Percentiles rank a stretch among this genome's conserved stretches.
Conservation (phyloP, 2,113 vertebrate genomes). For the Cynoglossus semilaevis region DNA sequence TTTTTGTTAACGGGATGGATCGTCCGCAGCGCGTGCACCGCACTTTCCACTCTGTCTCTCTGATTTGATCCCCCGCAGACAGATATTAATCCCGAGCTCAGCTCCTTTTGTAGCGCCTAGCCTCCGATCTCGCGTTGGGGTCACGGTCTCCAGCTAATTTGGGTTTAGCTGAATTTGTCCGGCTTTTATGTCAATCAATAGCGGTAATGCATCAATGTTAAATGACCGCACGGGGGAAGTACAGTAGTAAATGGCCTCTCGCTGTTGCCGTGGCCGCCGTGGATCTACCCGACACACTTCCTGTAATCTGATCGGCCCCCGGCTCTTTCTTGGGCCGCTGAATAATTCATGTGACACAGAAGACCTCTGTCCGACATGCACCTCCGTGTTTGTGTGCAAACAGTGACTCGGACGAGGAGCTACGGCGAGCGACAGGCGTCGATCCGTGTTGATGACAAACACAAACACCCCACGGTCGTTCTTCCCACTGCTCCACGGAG, state of each 20-base stretch:
- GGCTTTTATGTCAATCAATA: slow-evolving; percentile 68
- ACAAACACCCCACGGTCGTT: neutral
- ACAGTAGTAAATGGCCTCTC: slow-evolving; percentile 46
- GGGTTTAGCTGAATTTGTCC: slow-evolving; percentile 59
- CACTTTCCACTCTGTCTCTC: slow-evolving; percentile 31
- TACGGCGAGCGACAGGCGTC: slow-evolving; percentile 2
- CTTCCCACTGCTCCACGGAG: slow-evolving; percentile 2
- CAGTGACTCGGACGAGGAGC: slow-evolving; percentile 39
- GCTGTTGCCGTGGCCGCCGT: slow-evolving; percentile 16
- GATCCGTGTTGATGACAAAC: slow-evolving; percentile 22
- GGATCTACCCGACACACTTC: slow-evolving; percentile 48
- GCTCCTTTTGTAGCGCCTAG: slow-evolving; percentile 31
- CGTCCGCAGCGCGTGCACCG: slow-evolving; percentile 1
- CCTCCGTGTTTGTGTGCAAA: slow-evolving; percentile 66
- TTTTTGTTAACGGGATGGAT: slow-evolving; percentile 22
- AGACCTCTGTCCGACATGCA: slow-evolving; percentile 47
- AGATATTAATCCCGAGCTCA: slow-evolving; percentile 49
- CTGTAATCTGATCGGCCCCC: slow-evolving; percentile 60
- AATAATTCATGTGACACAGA: slow-evolving; percentile 66
- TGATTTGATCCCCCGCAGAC: slow-evolving; percentile 11
- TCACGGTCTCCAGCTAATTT: slow-evolving; percentile 67
- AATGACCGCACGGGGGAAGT: slow-evolving; percentile 44
- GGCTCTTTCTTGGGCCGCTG: slow-evolving; percentile 33
- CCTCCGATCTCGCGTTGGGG: slow-evolving; percentile 30
- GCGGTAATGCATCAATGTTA: slow-evolving; percentile 60